Evolutionary conservation across 2,888 invertebrate species (phyloP).

Genomic region (Lymantria monacha): DNA sequence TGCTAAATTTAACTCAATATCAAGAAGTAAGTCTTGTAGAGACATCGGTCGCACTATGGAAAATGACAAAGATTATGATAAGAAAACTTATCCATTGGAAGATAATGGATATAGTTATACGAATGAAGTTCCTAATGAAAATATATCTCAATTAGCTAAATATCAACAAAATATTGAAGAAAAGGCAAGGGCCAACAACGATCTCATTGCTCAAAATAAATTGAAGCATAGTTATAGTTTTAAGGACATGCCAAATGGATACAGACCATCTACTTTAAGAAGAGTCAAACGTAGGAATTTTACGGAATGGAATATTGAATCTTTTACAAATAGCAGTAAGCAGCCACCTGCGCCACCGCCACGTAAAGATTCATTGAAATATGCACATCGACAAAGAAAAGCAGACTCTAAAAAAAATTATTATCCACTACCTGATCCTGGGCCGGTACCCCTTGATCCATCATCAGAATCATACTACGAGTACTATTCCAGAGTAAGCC

Average conservation of each 20-base stretch:
- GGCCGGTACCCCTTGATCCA: constrained; percentile 72
- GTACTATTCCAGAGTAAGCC: constrained; percentile 77
- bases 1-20: constrained; percentile 71
- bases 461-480: constrained; percentile 77
- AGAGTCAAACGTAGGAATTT: constrained; percentile 81
- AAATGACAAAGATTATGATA: constrained; percentile 55
- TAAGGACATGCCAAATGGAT: constrained; percentile 84
- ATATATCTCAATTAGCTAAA: constrained; percentile 82
- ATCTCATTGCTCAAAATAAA: constrained; percentile 77
- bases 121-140: constrained; percentile 62
- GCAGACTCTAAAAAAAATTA: constrained; percentile 68
- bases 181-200: constrained; percentile 76
- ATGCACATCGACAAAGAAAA: constrained; percentile 77
- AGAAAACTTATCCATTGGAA: constrained; percentile 56
- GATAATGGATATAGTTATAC: constrained; percentile 58
- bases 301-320: constrained; percentile 82
- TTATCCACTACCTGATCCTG: constrained; percentile 71
- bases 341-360: constrained; percentile 70
- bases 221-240: constrained; percentile 81
- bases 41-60: constrained; percentile 65
- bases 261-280: constrained; percentile 81
- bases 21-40: constrained; percentile 76
- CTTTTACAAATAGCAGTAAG: constrained; percentile 59
- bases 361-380: constrained; percentile 76
- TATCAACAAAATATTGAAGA: constrained; percentile 84